Evolutionary conservation across 2,888 invertebrate species (phyloP).

Genomic region (Uloborus plumipes): DNA sequence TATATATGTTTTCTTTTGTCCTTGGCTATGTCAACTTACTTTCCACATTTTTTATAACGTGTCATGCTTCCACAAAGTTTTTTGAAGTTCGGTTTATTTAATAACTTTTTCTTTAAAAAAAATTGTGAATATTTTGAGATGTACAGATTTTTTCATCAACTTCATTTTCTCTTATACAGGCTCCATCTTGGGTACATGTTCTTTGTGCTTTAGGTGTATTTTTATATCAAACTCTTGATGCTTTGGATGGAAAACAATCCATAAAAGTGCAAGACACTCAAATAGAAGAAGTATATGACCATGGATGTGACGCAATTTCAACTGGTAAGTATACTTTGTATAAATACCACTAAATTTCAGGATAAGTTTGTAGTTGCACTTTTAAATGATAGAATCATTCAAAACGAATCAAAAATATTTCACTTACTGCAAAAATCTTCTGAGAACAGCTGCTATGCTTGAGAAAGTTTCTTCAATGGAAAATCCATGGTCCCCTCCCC

Average conservation of each 20-base stretch:
- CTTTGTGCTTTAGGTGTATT: conserved; percentile 94
- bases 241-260: conserved; percentile 99
- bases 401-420: too few species aligned
- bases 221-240: conserved; percentile 97
- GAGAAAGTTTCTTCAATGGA: too few species aligned
- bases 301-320: conserved; percentile 98
- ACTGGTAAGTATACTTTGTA: conserved; percentile 73
- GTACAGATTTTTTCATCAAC: not conserved
- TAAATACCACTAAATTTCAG: too few species aligned
- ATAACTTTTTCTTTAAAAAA: not conserved
- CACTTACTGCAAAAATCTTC: too few species aligned
- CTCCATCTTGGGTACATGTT: conserved; percentile 93
- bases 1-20: too few species aligned
- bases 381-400: too few species aligned
- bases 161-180: conserved; percentile 72
- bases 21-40: too few species aligned
- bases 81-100: not conserved
- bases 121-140: not conserved
- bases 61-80: not conserved
- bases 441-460: too few species aligned
- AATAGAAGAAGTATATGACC: conserved; percentile 97
- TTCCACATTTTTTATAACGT: not conserved
- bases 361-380: too few species aligned
- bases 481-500: too few species aligned
- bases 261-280: conserved; percentile 93